Evolutionary conservation across 2,113 vertebrate genomes (phyloP).

Genomic region (Anguilla japonica): DNA sequence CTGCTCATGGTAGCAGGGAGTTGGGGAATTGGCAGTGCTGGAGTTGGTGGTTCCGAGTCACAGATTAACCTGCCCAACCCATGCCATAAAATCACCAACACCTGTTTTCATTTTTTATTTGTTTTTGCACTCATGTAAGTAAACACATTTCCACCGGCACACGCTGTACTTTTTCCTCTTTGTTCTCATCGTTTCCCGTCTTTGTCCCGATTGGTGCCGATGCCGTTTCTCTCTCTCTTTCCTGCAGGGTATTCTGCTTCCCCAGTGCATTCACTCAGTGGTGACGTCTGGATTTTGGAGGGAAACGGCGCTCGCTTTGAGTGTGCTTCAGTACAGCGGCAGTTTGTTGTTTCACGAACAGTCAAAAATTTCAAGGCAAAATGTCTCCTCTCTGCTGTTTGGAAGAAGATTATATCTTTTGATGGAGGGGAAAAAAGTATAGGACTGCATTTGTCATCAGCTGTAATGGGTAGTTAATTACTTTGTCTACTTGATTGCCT

Average conservation of each 20-base stretch:
- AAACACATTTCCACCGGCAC: not conserved
- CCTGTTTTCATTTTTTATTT: too few species aligned
- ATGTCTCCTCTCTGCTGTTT: not conserved
- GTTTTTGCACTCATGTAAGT: not conserved
- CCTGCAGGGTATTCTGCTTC: not conserved
- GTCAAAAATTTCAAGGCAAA: not conserved
- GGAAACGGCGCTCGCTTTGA: not conserved
- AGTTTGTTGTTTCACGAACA: not conserved
- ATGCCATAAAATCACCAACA: not conserved
- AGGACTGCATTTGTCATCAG: not conserved
- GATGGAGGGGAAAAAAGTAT: not conserved
- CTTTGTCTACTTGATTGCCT: too few species aligned
- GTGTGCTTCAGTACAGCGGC: not conserved
- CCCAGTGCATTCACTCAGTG: not conserved
- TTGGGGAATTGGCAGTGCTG: not conserved
- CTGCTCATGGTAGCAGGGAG: too few species aligned
- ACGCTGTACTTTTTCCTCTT: not conserved
- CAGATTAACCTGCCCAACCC: not conserved
- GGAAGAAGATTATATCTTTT: not conserved
- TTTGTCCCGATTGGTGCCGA: not conserved
- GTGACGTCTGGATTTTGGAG: not conserved
- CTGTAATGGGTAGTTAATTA: not conserved
- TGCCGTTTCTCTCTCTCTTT: too few species aligned
- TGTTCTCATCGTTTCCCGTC: not conserved
- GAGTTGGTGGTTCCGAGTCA: not conserved